Evolutionary conservation across 2,888 invertebrate species (phyloP).

Genomic region (Heliconius cydno): DNA sequence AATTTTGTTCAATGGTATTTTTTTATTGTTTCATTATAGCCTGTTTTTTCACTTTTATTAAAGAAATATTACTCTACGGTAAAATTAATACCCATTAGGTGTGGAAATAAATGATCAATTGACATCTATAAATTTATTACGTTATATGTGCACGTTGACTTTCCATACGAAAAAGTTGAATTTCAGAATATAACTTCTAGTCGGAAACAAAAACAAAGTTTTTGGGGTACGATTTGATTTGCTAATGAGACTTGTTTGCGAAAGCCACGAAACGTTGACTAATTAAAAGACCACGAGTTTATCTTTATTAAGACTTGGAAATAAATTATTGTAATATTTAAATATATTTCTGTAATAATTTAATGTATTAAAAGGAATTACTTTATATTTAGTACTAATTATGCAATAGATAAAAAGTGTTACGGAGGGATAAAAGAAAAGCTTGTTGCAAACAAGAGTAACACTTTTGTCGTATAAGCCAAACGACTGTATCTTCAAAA

Average conservation of each 20-base stretch:
- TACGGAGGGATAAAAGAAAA: not conserved
- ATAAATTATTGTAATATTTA: not conserved
- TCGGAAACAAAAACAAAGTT: slow-evolving; percentile 17
- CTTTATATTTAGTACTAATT: not conserved
- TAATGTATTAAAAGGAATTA: not conserved
- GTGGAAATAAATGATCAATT: not conserved
- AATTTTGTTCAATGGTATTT: slow-evolving; percentile 8
- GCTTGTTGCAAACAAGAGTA: not conserved
- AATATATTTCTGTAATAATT: not conserved
- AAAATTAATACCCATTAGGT: not conserved
- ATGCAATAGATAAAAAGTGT: not conserved
- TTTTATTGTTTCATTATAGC: not conserved
- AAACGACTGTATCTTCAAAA: too few species aligned
- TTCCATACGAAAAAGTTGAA: slow-evolving; percentile 12
- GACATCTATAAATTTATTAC: not conserved
- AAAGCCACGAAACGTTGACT: slow-evolving; percentile 27
- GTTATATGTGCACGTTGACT: not conserved
- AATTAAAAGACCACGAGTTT: slow-evolving; percentile 22
- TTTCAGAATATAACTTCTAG: slow-evolving; percentile 20
- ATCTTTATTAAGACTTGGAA: slow-evolving; percentile 19
- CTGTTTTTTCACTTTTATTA: too few species aligned
- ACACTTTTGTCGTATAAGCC: not conserved
- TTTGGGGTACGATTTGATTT: slow-evolving; percentile 26
- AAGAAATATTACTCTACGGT: too few species aligned
- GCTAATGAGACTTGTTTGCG: slow-evolving; percentile 32